Evolutionary conservation across 2,888 invertebrate genomes (phyloP), one percentile per base, ranked within the genome.

Genomic region (Acronicta aceris): DNA sequence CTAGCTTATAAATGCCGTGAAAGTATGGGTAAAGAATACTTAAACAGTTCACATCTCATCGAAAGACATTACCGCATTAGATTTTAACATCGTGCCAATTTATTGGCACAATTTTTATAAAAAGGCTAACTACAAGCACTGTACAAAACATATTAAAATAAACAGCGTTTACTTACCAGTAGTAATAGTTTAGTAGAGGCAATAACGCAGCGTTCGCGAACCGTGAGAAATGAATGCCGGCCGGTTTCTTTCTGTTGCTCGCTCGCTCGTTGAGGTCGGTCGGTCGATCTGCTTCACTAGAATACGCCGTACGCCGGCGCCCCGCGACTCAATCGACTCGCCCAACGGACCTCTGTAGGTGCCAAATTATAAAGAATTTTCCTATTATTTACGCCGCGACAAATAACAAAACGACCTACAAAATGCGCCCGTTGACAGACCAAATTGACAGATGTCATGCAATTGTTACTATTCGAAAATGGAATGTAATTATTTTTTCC

Each of bases 221-320:
- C 87, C 89, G 89, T 90, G 89, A 88, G 89, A 92, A 91, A 90
- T 86, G 89, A 88, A 89, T 86, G 90, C 91, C 91, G 91, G 90
- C 90, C 89, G 89, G 90, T 89, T 85, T 84, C 84, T 78, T 84
- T 86, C 85, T 89, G 88, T 85, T 83, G 85, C 82, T 82, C 83
- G 87, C 80, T 86, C 86, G 84, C 83, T 84, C 81, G 87, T 84
- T 82, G 83, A 81, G 83, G 83, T 85, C 81, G 84, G 83, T 85
- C 81, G 84, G 89, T 89, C 89, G 91, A 89, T 92, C 82, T 86
- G 89, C 89, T 91, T 89, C 89, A 93, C 88, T 89, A 83, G 86
- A 84, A 84, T 81, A 79, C 78, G 79, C 73, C 76, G 78, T 81
- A 87, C 88, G 90, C 90, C 88, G 86, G 88, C 89, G 89, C 88